phyloP scores from a whole-genome alignment of 2,888 invertebrate species.

The Drosophila atripex region DNA sequence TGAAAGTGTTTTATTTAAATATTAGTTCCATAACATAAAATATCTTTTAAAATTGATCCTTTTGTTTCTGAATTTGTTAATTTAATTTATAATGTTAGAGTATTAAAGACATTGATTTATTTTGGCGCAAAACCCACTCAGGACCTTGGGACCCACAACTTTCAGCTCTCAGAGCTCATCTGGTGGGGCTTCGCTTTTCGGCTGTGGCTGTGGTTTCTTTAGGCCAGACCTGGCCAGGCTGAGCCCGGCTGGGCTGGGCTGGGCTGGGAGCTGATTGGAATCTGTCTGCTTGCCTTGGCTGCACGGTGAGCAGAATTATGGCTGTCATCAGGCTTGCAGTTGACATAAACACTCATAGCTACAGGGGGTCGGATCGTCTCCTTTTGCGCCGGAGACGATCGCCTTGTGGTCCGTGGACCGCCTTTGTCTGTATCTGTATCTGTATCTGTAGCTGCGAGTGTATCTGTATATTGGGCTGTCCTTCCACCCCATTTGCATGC shows the following conservation, averaged over 20 bases:
- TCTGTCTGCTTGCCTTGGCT: slow-evolving; percentile 45
- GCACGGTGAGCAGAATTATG: slow-evolving; percentile 70
- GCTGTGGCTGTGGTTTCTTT: slow-evolving; percentile 5
- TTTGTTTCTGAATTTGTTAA: accelerated
- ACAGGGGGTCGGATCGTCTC: slow-evolving; percentile 74
- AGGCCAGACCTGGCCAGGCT: background rate
- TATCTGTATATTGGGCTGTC: background rate
- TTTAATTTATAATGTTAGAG: background rate
- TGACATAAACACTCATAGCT: slow-evolving; percentile 76
- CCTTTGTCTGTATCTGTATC: slow-evolving; percentile 32
- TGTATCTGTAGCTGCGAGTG: slow-evolving; percentile 3
- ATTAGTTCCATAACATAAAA: no score
- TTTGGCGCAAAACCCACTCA: slow-evolving; percentile 1
- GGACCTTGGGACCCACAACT: slow-evolving; percentile 54
- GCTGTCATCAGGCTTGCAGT: slow-evolving; percentile 80
- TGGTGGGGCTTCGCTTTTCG: slow-evolving; percentile 21
- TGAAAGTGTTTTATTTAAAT: no score
- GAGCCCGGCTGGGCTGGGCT: slow-evolving; percentile 31
- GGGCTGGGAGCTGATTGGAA: slow-evolving; percentile 54
- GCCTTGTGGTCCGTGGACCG: slow-evolving; percentile 10
- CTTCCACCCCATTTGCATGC: slow-evolving; percentile 70
- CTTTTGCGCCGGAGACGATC: slow-evolving; percentile 12
- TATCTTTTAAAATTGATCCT: no score
- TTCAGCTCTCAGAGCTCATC: slow-evolving; percentile 45
- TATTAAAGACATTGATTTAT: background rate